A percentile compares a stretch with the other conserved stretches of the same genome.
Evolutionary conservation across 2,797 vertebrate genomes (phyloP).

Genomic region (Mionectes olivaceus): DNA sequence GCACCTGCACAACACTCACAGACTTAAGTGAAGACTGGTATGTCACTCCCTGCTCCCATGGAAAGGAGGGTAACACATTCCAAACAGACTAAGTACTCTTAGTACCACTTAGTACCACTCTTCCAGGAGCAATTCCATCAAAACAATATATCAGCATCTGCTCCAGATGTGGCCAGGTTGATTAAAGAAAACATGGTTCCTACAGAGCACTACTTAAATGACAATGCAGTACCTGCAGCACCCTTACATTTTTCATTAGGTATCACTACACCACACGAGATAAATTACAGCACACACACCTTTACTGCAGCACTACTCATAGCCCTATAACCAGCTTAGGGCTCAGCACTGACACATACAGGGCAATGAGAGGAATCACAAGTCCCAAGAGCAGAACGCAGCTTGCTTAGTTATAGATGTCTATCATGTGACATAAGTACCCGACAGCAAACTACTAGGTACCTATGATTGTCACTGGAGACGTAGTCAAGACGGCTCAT

Average conservation of each 20-base stretch:
- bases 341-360: neutral
- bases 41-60: neutral
- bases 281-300: neutral
- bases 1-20: neutral
- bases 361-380: neutral
- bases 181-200: neutral
- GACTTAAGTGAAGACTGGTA: neutral
- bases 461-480: neutral
- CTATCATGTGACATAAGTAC: neutral
- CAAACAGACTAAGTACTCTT: neutral
- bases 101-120: accelerated
- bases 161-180: neutral
- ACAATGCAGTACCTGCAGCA: neutral
- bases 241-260: neutral
- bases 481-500: neutral
- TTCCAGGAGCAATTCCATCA: neutral
- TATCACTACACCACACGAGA: neutral
- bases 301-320: neutral
- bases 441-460: neutral
- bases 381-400: neutral
- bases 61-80: neutral
- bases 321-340: neutral
- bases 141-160: neutral
- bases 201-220: neutral
- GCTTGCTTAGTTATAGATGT: neutral